These are phyloP conservation scores for Daubentonia madagascariensis DNA, from an alignment of 2,113 vertebrate species.

Conservation along the genomic window DNA sequence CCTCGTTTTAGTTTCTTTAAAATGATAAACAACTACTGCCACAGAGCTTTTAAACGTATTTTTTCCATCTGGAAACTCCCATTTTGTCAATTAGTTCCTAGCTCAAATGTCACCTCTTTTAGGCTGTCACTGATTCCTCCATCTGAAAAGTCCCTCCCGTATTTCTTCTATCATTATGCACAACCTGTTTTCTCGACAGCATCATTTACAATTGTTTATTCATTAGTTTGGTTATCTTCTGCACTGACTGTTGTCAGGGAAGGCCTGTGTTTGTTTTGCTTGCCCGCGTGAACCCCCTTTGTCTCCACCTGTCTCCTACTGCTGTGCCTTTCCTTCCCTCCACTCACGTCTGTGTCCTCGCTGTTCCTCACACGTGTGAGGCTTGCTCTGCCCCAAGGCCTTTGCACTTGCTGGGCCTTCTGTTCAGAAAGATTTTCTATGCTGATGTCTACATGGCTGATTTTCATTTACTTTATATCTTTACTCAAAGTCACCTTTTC, in stretches of 20 bases:
- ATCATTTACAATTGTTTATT: not conserved
- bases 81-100: not conserved
- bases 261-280: not conserved
- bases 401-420: conserved; percentile 5
- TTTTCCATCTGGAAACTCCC: not conserved
- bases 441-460: not conserved
- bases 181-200: not conserved
- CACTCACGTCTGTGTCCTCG: not conserved
- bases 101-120: not conserved
- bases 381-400: not conserved
- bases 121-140: not conserved
- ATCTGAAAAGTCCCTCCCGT: not conserved
- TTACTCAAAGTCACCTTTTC: not conserved
- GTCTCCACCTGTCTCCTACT: not conserved
- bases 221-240: not conserved
- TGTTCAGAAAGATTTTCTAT: not conserved
- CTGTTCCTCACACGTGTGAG: not conserved
- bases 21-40: not conserved
- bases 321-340: not conserved
- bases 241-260: not conserved
- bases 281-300: not conserved
- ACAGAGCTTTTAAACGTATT: not conserved
- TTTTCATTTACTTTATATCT: conserved; percentile 6
- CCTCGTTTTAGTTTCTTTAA: not conserved
- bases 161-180: not conserved